Percentiles rank a stretch among this genome's conserved stretches.
phyloP scores from a whole-genome alignment of 2,113 vertebrate species.

The Planiliza haematocheilus region DNA sequence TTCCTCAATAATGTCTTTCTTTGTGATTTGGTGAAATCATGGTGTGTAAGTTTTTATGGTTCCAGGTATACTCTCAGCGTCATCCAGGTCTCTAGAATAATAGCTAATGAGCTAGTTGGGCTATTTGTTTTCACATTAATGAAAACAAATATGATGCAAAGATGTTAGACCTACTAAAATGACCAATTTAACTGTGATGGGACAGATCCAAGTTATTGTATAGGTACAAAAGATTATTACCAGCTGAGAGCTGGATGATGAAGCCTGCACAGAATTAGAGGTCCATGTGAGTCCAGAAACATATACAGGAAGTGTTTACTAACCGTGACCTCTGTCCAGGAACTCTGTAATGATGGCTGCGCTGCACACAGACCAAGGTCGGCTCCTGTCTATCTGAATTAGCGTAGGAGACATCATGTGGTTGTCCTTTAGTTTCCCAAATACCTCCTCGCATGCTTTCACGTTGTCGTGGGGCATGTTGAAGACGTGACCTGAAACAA shows the following conservation, averaged over 20 bases:
- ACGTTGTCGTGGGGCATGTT: slow-evolving; percentile 99
- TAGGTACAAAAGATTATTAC: slow-evolving; percentile 25
- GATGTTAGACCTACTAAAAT: neutral
- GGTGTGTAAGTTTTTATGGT: no score
- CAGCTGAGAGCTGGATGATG: slow-evolving; percentile 40
- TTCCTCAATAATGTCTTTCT: no score
- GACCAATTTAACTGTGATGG: neutral
- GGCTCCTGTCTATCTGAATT: slow-evolving; percentile 94
- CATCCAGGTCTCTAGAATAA: no score
- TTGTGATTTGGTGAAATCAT: no score
- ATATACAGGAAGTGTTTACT: slow-evolving; percentile 73
- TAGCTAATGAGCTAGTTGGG: no score
- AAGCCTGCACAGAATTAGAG: slow-evolving; percentile 27
- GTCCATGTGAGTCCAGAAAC: slow-evolving; percentile 24
- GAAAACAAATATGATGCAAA: neutral
- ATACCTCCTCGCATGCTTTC: slow-evolving; percentile 95
- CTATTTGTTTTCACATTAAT: neutral
- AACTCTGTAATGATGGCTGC: slow-evolving; percentile 97
- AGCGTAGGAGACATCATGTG: slow-evolving; percentile 99
- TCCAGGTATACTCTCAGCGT: no score
- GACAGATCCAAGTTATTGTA: slow-evolving; percentile 1
- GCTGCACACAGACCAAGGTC: slow-evolving; percentile 96
- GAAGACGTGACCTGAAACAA: slow-evolving; percentile 91
- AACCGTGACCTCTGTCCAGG: slow-evolving; percentile 95
- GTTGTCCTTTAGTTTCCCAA: slow-evolving; percentile 93